Evolutionary conservation across 2,888 invertebrate species (phyloP).

Genomic region (Frankliniella fusca): DNA sequence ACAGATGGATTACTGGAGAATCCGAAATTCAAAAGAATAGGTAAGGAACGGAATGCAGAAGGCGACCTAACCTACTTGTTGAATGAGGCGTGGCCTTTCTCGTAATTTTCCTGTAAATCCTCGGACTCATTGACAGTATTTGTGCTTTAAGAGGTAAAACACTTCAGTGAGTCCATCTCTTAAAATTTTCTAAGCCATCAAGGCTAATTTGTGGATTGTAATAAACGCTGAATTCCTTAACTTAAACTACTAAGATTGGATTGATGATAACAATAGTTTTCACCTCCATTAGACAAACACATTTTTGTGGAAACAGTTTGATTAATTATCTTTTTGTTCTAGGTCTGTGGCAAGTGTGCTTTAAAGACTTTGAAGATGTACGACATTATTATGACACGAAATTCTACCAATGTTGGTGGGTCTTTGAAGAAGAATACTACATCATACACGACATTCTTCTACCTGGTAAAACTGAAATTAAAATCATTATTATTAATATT

Average conservation of each 20-base stretch:
- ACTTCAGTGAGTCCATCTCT: not conserved
- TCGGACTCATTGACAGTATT: not conserved
- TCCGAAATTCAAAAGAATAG: conserved; percentile 76
- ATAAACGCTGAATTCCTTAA: too few species aligned
- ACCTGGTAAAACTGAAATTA: conserved; percentile 57
- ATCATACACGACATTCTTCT: conserved; percentile 85
- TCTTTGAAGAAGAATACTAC: conserved; percentile 94
- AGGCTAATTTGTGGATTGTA: too few species aligned
- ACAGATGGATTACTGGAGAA: conserved; percentile 70
- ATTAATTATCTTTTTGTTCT: conserved; percentile 34
- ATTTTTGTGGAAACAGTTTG: too few species aligned
- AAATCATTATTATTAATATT: not conserved
- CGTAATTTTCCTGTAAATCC: conserved; percentile 22
- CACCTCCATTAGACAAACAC: too few species aligned
- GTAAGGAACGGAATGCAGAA: conserved; percentile 51
- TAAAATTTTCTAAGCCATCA: too few species aligned
- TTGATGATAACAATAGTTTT: too few species aligned
- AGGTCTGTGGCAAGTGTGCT: conserved; percentile 95
- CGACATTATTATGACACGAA: conserved; percentile 72
- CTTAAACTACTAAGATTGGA: too few species aligned
- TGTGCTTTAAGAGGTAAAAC: not conserved
- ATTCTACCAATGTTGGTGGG: conserved; percentile 92
- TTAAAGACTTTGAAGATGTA: conserved; percentile 80
- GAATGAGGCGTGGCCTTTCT: conserved; percentile 42
- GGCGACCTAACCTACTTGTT: conserved; percentile 32